Conservation (phyloP, 2,797 vertebrate species). For the Catostomus latipinnis region DNA sequence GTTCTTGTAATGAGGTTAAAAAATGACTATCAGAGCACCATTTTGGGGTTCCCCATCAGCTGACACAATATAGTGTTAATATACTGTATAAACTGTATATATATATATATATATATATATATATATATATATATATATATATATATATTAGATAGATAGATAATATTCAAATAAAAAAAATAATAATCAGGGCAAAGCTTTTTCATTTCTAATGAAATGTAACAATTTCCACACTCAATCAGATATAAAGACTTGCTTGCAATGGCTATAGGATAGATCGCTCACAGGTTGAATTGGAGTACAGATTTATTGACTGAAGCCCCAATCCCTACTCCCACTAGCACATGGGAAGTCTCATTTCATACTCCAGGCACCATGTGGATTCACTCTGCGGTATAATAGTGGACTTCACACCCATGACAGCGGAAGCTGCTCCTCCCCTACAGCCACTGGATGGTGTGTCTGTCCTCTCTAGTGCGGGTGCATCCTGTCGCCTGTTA, state of each 20-base stretch:
- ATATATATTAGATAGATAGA: too few relatives aligned
- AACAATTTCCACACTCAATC: not conserved
- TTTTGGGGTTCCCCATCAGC: too few relatives aligned
- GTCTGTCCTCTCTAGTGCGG: slow-evolving; percentile 68
- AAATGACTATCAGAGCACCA: not conserved
- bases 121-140: too few relatives aligned
- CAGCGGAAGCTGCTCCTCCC: slow-evolving; percentile 62
- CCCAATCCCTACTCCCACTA: slow-evolving; percentile 49
- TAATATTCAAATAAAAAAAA: too few relatives aligned
- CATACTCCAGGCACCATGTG: slow-evolving; percentile 70
- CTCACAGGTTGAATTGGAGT: slow-evolving; percentile 56
- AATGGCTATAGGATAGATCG: slow-evolving; percentile 46
- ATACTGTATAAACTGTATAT: too few relatives aligned
- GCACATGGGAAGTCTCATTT: slow-evolving; percentile 58
- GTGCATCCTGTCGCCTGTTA: slow-evolving; percentile 72
- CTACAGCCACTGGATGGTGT: slow-evolving; percentile 59
- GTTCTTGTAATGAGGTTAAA: slow-evolving; percentile 1
- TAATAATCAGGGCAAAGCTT: too few relatives aligned
- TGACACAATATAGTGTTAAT: too few relatives aligned
- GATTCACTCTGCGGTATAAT: slow-evolving; percentile 68
- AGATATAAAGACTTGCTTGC: slow-evolving; percentile 21
- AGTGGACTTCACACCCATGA: slow-evolving; percentile 72
- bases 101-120: too few relatives aligned
- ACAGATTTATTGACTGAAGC: slow-evolving; percentile 49
- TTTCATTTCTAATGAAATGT: not conserved